phyloP scores from a whole-genome alignment of 2,888 invertebrate species.

The Liposcelis brunnea region DNA sequence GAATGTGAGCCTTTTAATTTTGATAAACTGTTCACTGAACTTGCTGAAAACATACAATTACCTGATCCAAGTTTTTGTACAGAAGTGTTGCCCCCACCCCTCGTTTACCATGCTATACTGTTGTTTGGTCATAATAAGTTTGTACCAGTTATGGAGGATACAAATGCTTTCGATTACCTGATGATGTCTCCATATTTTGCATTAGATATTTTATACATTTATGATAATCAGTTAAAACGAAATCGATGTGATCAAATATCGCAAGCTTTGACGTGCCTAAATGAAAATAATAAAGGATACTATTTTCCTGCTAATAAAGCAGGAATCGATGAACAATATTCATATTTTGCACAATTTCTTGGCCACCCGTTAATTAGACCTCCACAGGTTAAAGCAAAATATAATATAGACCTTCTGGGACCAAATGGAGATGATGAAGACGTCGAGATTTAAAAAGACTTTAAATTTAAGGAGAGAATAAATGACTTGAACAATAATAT shows the following conservation, averaged over 20 bases:
- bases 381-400: background rate
- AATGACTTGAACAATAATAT: too few relatives aligned
- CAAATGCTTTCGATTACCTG: constrained; percentile 1
- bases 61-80: background rate
- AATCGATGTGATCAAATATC: background rate
- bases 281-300: background rate
- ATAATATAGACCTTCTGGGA: background rate
- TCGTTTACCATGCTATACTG: constrained; percentile 1
- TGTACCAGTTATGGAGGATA: background rate
- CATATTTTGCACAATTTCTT: background rate
- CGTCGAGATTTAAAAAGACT: too few relatives aligned
- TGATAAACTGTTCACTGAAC: background rate
- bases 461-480: too few relatives aligned
- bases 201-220: background rate
- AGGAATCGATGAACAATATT: background rate
- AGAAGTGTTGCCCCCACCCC: background rate
- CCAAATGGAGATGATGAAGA: too few relatives aligned
- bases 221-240: background rate
- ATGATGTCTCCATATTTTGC: background rate
- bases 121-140: constrained; percentile 6
- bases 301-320: background rate
- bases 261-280: background rate
- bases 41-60: background rate
- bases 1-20: background rate
- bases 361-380: background rate